These are phyloP conservation scores for Maniola jurtina DNA, from an alignment of 1,140 invertebrate species.

Conservation along the genomic window DNA sequence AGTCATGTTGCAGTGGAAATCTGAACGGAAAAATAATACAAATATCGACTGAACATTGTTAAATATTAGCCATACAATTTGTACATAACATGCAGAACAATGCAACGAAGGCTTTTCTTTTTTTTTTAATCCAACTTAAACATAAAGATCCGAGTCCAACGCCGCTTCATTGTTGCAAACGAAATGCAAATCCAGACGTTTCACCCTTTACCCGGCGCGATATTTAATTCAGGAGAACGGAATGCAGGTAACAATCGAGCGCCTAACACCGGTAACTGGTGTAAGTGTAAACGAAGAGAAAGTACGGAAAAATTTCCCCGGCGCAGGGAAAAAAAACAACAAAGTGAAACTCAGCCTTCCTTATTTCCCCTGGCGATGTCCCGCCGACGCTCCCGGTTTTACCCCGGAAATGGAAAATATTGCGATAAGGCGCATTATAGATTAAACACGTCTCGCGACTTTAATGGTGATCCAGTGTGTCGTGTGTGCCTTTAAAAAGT, in stretches of 20 bases:
- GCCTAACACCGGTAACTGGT: constrained; percentile 66
- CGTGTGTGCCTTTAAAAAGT: constrained; percentile 47
- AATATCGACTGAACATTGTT: too few species aligned
- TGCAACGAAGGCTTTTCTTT: constrained; percentile 4
- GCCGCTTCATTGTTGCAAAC: constrained; percentile 60
- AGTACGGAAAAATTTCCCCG: constrained; percentile 65
- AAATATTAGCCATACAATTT: neutral
- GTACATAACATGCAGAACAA: neutral
- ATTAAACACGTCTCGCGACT: constrained; percentile 68
- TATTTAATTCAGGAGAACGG: constrained; percentile 72
- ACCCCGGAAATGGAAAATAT: constrained; percentile 75
- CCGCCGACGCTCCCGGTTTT: constrained; percentile 64
- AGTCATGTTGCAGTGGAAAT: too few species aligned
- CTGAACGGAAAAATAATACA: too few species aligned
- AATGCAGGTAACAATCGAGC: constrained; percentile 71
- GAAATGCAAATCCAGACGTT: constrained; percentile 74
- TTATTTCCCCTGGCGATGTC: constrained; percentile 76
- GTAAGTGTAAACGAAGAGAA: constrained; percentile 77
- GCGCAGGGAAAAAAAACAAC: constrained; percentile 64
- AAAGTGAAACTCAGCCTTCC: constrained; percentile 75
- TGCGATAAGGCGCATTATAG: constrained; percentile 77
- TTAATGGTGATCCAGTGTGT: constrained; percentile 59
- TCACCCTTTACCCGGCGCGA: constrained; percentile 65
- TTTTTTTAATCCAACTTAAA: constrained; percentile 55
- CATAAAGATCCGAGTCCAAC: constrained; percentile 49